A percentile compares a stretch with the other conserved stretches of the same genome.
phyloP scores from a whole-genome alignment of 2,888 invertebrate genomes.

The Harmothoe impar region DNA sequence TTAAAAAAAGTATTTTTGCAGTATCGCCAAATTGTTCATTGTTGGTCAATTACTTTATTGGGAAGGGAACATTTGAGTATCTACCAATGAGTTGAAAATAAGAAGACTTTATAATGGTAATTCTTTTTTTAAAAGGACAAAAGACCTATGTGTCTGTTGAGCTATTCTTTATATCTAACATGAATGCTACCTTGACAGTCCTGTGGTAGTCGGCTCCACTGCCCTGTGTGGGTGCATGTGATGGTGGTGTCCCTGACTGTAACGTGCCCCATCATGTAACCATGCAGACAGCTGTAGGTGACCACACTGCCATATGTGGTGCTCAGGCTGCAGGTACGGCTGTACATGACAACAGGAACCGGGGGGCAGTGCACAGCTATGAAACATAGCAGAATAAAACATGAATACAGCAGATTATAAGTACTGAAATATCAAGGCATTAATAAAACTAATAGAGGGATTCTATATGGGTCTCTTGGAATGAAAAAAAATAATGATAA shows the following conservation, averaged over 20 bases:
- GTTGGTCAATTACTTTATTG: too few relatives aligned
- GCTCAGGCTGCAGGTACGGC: background rate
- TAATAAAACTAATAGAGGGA: too few relatives aligned
- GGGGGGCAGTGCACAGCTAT: background rate
- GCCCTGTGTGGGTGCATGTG: background rate
- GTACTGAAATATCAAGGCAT: background rate
- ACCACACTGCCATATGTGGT: background rate
- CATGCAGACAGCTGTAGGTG: conserved; percentile 46
- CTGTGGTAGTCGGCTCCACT: background rate
- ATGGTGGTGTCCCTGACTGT: background rate
- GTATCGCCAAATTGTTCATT: too few relatives aligned
- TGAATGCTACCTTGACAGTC: conserved; percentile 3
- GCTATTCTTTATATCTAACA: too few relatives aligned
- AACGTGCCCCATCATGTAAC: conserved; percentile 10
- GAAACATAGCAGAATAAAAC: background rate
- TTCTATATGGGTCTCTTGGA: background rate
- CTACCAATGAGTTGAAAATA: too few relatives aligned
- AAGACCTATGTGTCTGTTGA: too few relatives aligned
- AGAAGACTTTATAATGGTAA: too few relatives aligned
- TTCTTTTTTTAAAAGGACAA: too few relatives aligned
- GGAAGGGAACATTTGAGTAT: too few relatives aligned
- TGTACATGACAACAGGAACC: background rate
- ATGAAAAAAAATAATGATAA: too few relatives aligned
- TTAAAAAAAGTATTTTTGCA: too few relatives aligned
- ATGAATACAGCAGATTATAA: background rate